Evolutionary conservation across 2,888 invertebrate genomes (phyloP), one percentile per base, ranked within the genome.

Genomic region (Arge pagana): DNA sequence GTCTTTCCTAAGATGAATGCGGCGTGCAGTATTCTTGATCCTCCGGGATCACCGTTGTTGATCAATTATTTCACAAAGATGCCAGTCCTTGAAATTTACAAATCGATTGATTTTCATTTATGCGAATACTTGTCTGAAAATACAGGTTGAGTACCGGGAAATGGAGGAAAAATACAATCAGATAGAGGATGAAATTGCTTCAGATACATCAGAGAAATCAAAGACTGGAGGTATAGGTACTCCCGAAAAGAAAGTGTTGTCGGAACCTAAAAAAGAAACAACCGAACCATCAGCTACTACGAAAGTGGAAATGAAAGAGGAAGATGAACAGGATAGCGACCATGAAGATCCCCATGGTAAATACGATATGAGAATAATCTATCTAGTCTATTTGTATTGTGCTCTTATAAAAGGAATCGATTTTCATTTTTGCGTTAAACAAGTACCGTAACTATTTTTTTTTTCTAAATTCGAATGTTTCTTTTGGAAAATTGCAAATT

Each of bases 81-180:
- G n/a, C n/a, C n/a, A n/a, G n/a, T n/a, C n/a, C n/a, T n/a, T n/a
- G n/a, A n/a, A n/a, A n/a, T n/a, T n/a, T n/a, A n/a, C n/a, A n/a
- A n/a, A n/a, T n/a, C n/a, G n/a, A n/a, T n/a, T n/a, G n/a, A n/a
- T n/a, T n/a, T n/a, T n/a, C n/a, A n/a, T n/a, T n/a, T n/a, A n/a
- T n/a, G n/a, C n/a, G n/a, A n/a, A n/a, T n/a, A n/a, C n/a, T n/a
- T n/a, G n/a, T n/a, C n/a, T n/a, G n/a, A n/a, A n/a, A n/a, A n/a
- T 39, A 30, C 56, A 85, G 85, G 82, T 85, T 76, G 86, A 86
- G 75, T 83, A 77, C 53, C 83, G 83, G 65, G 87, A 87, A 75
- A 74, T 85, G 66, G 87, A 87, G 61, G 87, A 87, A 61, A 87
- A 87, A 65, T 79, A 82, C 54, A 84, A 82, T 71, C 72, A 74